A percentile compares a stretch with the other conserved stretches of the same genome.
Evolutionary conservation across 2,113 vertebrate species (phyloP).

Genomic region (Pterocles burchelli): DNA sequence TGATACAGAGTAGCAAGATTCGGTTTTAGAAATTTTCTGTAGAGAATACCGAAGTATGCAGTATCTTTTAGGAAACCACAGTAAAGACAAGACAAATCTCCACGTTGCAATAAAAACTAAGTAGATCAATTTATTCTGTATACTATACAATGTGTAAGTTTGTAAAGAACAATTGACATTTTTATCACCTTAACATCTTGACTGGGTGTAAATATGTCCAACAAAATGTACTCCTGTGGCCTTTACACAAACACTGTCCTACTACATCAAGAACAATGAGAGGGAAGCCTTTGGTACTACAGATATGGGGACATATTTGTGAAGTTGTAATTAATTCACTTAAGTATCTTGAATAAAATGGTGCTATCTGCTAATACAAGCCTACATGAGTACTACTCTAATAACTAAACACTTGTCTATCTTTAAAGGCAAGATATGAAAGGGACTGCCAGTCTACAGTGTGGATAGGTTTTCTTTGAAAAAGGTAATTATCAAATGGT

Average conservation of each 20-base stretch:
- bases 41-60: slow-evolving; percentile 31
- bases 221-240: slow-evolving; percentile 67
- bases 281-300: slow-evolving; percentile 67
- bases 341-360: slow-evolving; percentile 41
- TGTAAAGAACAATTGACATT: slow-evolving; percentile 73
- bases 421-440: slow-evolving; percentile 61
- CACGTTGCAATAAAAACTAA: slow-evolving; percentile 75
- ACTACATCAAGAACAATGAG: slow-evolving; percentile 61
- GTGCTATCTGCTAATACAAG: slow-evolving; percentile 48
- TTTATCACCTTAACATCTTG: slow-evolving; percentile 68
- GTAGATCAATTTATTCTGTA: slow-evolving; percentile 80
- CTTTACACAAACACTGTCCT: slow-evolving; percentile 69
- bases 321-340: slow-evolving; percentile 54
- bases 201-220: slow-evolving; percentile 68
- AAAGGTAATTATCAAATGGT: slow-evolving; percentile 76
- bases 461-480: slow-evolving; percentile 66
- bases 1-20: slow-evolving; percentile 50
- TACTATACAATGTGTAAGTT: slow-evolving; percentile 77
- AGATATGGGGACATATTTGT: slow-evolving; percentile 48
- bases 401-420: slow-evolving; percentile 44
- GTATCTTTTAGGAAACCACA: slow-evolving; percentile 36
- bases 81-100: slow-evolving; percentile 71
- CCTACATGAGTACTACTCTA: slow-evolving; percentile 59
- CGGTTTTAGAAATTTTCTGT: slow-evolving; percentile 13
- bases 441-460: slow-evolving; percentile 60